phyloP scores from a whole-genome alignment of 37 sponge, comb jelly and placozoan genomes.

The Diacarnus erythraeanus region DNA sequence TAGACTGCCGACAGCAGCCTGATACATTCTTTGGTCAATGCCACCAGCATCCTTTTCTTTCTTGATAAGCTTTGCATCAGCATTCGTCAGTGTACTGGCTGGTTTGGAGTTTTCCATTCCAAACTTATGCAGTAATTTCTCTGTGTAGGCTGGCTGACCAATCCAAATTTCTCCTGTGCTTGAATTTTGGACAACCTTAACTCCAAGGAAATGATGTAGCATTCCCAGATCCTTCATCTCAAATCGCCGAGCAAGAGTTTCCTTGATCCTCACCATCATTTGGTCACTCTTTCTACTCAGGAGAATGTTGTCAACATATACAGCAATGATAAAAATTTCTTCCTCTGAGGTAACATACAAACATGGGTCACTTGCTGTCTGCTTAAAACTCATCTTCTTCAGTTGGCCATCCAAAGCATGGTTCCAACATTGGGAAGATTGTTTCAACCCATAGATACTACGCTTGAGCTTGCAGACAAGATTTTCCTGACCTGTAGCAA shows the following conservation, averaged over 20 bases:
- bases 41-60: neutral
- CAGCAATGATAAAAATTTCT: slow-evolving; percentile 19
- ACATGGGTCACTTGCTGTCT: slow-evolving; percentile 50
- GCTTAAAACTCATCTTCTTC: slow-evolving; percentile 59
- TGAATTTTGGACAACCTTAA: slow-evolving; percentile 40
- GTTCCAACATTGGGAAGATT: slow-evolving; percentile 31
- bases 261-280: too few relatives aligned
- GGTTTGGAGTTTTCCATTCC: slow-evolving; percentile 39
- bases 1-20: slow-evolving; percentile 34
- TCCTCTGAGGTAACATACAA: slow-evolving; percentile 17
- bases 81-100: slow-evolving; percentile 25
- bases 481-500: slow-evolving; percentile 52
- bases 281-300: too few relatives aligned
- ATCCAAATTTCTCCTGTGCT: slow-evolving; percentile 33
- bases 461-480: slow-evolving; percentile 66
- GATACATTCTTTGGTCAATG: slow-evolving; percentile 13
- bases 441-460: slow-evolving; percentile 70
- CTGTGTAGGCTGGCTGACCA: too few relatives aligned
- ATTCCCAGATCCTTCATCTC: too few relatives aligned
- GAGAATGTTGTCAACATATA: slow-evolving; percentile 41
- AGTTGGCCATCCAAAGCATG: slow-evolving; percentile 58
- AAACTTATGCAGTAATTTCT: too few relatives aligned
- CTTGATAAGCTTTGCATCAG: slow-evolving; percentile 34
- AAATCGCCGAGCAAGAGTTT: too few relatives aligned
- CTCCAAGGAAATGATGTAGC: slow-evolving; percentile 50